These are phyloP conservation scores for Papilio xuthus DNA, from an alignment of 1,140 invertebrate genomes.

Conservation along the genomic window DNA sequence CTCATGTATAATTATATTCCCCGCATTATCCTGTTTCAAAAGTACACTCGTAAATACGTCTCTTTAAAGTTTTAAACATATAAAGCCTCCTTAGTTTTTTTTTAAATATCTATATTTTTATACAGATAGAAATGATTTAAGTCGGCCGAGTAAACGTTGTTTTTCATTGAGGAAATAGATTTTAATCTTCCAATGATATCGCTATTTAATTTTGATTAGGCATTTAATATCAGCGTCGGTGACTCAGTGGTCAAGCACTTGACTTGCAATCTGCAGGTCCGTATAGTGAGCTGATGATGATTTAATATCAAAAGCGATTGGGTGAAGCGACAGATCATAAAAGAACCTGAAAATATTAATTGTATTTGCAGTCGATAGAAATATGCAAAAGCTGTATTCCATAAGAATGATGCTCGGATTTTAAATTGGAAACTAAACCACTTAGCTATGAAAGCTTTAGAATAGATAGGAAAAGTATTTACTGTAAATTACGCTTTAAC, in stretches of 20 bases:
- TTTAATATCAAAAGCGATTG: too few species aligned
- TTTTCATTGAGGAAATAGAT: too few species aligned
- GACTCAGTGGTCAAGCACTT: too few species aligned
- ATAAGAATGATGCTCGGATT: neutral
- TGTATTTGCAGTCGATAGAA: neutral
- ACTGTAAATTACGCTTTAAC: neutral
- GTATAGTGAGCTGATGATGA: too few species aligned
- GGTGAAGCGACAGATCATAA: too few species aligned
- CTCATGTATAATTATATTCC: conserved; percentile 22
- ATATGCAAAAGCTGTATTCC: neutral
- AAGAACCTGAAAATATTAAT: neutral
- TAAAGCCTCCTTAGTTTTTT: neutral
- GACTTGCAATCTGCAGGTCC: too few species aligned
- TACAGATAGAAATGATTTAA: too few species aligned
- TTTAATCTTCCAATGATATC: too few species aligned
- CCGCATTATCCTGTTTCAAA: conserved; percentile 14
- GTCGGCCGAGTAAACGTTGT: too few species aligned
- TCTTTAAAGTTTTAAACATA: neutral
- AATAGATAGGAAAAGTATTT: neutral
- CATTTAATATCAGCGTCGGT: too few species aligned
- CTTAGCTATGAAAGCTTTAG: neutral
- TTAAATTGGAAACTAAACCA: neutral
- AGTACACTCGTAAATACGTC: neutral
- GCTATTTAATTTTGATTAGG: too few species aligned
- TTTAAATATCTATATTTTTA: neutral